Base-by-base conservation (phyloP, 2,888 invertebrate genomes). In the Aquatica leii region DNA sequence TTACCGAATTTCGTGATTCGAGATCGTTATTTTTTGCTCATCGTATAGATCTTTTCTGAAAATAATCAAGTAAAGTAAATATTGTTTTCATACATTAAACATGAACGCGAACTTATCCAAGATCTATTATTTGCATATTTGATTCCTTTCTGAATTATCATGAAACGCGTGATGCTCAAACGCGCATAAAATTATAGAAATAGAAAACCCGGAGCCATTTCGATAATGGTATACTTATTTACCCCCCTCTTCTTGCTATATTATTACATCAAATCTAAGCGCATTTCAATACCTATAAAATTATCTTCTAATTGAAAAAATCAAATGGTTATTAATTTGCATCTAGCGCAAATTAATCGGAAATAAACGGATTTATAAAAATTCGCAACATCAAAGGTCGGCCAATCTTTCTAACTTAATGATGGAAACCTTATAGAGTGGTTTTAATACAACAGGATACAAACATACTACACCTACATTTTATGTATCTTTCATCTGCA, bases 61-160 rank as follows among this genome's bases (percentile, higher is more conserved):
- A 79, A 80, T 81, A 80, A 80, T 81, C 80, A 80, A 78, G 76
- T 75, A 78, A 80, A 80, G 81, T 80, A 81, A 81, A 81, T 80
- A 81, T 80, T 77, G 78, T 77, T 77, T 77, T 79, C 78, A 80
- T 80, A 80, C 80, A 80, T 80, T 80, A 81, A 80, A 79, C 80
- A 80, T 79, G 80, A 77, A 77, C 77, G 76, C 76, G 79, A 77
- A 77, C 77, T 76, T 77, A 76, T 74, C 75, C 76, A 77, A 78
- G 79, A 79, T 80, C 79, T 77, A 77, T 80, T 78, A 80, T 81
- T 81, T 81, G 79, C 81, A 80, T 81, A 80, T 80, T 80, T 78
- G 79, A 78, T 80, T 79, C 78, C 77, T 78, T 64, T 77, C 68
- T 65, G 66, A 71, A 73, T 71, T 69, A 70, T 69, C 66, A 68